phyloP scores from a whole-genome alignment of 1,140 invertebrate species.

The Drosophila littoralis region DNA sequence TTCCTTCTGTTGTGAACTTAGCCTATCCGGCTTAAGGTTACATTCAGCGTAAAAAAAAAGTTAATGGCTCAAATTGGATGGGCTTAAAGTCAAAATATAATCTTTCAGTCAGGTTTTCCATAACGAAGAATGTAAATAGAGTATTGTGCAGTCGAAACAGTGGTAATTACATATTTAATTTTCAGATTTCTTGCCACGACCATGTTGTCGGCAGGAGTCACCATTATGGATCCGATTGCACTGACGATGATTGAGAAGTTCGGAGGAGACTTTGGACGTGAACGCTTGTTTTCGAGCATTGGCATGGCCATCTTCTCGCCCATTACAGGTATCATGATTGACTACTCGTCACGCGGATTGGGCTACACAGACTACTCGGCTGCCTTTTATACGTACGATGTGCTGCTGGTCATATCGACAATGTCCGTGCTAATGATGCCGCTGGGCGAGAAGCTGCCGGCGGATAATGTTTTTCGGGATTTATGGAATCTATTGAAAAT shows the following conservation, averaged over 20 bases:
- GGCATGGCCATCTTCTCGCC: slow-evolving; percentile 93
- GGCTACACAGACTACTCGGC: slow-evolving; percentile 92
- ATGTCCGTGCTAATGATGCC: slow-evolving; percentile 90
- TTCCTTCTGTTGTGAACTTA: too few species aligned
- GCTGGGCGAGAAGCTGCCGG: slow-evolving; percentile 89
- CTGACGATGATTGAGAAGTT: slow-evolving; percentile 92
- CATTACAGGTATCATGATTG: slow-evolving; percentile 91
- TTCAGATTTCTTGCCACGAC: slow-evolving; percentile 89
- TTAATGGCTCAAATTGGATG: too few species aligned
- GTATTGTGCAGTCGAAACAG: background rate
- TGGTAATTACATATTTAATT: background rate
- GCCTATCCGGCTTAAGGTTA: too few species aligned
- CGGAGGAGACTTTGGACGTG: slow-evolving; percentile 91
- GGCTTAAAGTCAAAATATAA: too few species aligned
- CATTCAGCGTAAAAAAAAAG: too few species aligned
- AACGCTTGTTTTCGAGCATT: slow-evolving; percentile 91
- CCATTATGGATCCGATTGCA: slow-evolving; percentile 93
- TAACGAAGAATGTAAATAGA: too few species aligned
- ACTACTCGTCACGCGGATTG: slow-evolving; percentile 86
- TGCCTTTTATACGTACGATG: slow-evolving; percentile 91
- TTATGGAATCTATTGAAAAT: slow-evolving; percentile 89
- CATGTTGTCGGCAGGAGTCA: slow-evolving; percentile 90
- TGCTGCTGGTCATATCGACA: slow-evolving; percentile 88
- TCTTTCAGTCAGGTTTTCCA: too few species aligned
- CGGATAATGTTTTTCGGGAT: slow-evolving; percentile 89